phyloP scores from a whole-genome alignment of 2,113 vertebrate genomes.

The Apodemus sylvaticus region DNA sequence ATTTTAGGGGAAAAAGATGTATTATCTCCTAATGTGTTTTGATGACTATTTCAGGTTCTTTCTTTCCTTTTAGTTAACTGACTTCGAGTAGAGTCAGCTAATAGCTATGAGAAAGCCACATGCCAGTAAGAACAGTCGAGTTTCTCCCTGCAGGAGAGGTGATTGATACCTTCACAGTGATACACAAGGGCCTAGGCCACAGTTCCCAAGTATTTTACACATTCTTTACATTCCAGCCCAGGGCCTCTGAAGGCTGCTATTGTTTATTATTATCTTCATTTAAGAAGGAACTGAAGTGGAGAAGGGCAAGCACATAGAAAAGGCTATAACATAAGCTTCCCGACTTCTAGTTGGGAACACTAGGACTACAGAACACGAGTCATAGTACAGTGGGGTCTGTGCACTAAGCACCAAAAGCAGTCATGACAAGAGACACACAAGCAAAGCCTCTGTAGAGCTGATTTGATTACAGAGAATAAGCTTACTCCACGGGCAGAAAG shows the following conservation, averaged over 20 bases:
- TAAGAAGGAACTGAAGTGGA: not conserved
- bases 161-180: not conserved
- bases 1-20: not conserved
- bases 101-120: not conserved
- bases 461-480: not conserved
- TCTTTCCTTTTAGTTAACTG: constrained; percentile 6
- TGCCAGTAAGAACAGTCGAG: not conserved
- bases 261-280: not conserved
- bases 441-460: not conserved
- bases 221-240: not conserved
- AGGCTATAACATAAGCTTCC: not conserved
- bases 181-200: not conserved
- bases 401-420: not conserved
- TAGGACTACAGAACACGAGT: not conserved
- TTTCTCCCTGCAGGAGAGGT: not conserved
- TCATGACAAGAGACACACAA: not conserved
- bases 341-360: not conserved
- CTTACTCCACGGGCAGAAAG: not conserved
- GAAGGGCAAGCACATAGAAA: not conserved
- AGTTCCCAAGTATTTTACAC: not conserved
- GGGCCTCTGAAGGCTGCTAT: not conserved
- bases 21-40: not conserved
- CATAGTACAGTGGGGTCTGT: not conserved
- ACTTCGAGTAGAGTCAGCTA: constrained; percentile 9
- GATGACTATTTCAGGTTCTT: not conserved